Evolutionary conservation across 2,797 vertebrate species (phyloP).

Genomic region (Mormyrus hasselquistii): DNA sequence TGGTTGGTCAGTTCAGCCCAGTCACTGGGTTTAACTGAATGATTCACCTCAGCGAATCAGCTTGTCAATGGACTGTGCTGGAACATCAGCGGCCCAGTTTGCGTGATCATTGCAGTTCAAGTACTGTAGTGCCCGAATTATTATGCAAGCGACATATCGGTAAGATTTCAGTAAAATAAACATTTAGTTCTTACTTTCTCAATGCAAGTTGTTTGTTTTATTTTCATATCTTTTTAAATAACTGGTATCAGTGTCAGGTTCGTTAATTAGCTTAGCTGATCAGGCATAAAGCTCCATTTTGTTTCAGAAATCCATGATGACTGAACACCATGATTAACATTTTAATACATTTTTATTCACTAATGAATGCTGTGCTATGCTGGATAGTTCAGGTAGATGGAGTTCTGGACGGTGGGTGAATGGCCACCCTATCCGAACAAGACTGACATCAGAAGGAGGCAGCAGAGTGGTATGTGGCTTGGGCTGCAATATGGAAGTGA

Average conservation of each 20-base stretch:
- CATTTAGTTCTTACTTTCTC: neutral
- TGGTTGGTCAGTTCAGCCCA: neutral
- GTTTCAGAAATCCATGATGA: neutral
- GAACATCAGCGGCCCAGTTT: neutral
- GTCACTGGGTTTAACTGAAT: neutral
- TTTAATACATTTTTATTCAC: neutral
- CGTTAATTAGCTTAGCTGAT: neutral
- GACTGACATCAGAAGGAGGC: neutral
- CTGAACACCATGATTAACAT: neutral
- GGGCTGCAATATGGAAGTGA: neutral
- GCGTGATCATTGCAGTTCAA: neutral
- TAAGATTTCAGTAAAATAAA: neutral
- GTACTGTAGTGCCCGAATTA: neutral
- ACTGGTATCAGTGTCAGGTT: neutral
- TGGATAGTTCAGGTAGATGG: neutral
- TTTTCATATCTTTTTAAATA: neutral
- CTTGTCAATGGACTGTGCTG: neutral
- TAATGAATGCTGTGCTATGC: neutral
- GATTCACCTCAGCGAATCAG: neutral
- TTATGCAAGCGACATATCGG: neutral
- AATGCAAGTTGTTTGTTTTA: neutral
- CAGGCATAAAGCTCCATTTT: neutral
- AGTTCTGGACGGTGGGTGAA: neutral
- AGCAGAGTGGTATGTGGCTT: neutral
- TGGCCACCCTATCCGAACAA: neutral